Conservation (phyloP, 2,888 invertebrate species). For the Girardia tigrina region DNA sequence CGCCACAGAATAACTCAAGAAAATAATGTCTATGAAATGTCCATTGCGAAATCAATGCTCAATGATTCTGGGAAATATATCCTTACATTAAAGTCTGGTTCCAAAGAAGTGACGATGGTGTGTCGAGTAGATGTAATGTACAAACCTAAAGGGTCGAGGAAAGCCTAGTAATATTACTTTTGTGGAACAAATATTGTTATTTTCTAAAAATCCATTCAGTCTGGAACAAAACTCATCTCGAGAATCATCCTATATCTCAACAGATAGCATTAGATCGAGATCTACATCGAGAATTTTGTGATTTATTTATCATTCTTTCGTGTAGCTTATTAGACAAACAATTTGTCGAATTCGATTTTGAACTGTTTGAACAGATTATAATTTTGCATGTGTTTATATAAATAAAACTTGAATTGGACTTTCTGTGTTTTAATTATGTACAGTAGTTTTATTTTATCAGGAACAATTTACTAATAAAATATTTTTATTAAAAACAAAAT, state of each 20-base stretch:
- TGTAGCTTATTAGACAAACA: too few relatives aligned
- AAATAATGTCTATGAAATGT: background rate
- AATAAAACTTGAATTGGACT: too few relatives aligned
- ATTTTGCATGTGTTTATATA: too few relatives aligned
- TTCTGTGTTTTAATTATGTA: too few relatives aligned
- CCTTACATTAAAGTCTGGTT: conserved; percentile 23
- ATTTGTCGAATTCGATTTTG: too few relatives aligned
- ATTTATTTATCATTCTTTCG: background rate
- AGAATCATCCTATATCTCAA: background rate
- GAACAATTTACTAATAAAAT: too few relatives aligned
- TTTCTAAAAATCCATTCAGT: background rate
- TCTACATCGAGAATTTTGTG: background rate
- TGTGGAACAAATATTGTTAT: background rate
- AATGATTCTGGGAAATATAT: conserved; percentile 34
- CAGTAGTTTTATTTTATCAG: too few relatives aligned
- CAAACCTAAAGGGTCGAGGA: background rate
- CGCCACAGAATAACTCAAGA: background rate
- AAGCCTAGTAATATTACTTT: background rate
- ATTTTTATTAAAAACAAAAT: too few relatives aligned
- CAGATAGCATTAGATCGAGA: conserved; percentile 10
- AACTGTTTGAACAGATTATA: too few relatives aligned
- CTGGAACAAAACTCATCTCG: background rate
- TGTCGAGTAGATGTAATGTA: conserved; percentile 18
- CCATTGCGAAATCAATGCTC: conserved; percentile 33
- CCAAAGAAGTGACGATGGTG: background rate